These are phyloP conservation scores for Drosophila kambysellisi DNA, from an alignment of 2,888 invertebrate genomes.

Conservation along the genomic window DNA sequence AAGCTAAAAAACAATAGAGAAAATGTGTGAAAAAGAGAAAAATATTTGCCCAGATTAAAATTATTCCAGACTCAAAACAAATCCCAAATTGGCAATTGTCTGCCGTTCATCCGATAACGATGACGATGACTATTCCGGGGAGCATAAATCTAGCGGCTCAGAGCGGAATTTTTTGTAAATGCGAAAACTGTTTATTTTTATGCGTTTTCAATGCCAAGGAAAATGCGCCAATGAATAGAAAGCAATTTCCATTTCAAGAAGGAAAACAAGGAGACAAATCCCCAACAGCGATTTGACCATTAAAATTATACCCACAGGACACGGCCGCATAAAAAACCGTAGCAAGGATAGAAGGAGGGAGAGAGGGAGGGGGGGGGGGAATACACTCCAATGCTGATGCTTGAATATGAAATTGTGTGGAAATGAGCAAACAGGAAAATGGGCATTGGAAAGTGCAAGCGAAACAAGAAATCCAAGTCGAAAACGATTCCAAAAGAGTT, in stretches of 20 bases:
- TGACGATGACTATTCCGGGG: slow-evolving; percentile 15
- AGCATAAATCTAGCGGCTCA: slow-evolving; percentile 63
- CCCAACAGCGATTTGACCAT: slow-evolving; percentile 79
- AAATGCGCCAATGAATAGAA: slow-evolving; percentile 48
- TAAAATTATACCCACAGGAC: slow-evolving; percentile 85
- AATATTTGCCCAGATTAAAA: slow-evolving; percentile 8
- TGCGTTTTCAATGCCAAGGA: slow-evolving; percentile 72
- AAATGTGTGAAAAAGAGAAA: neutral
- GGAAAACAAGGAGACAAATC: slow-evolving; percentile 51
- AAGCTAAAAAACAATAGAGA: neutral
- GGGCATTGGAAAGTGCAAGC: slow-evolving; percentile 58
- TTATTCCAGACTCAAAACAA: slow-evolving; percentile 34
- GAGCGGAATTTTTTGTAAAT: slow-evolving; percentile 72
- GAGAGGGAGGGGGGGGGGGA: neutral
- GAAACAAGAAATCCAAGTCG: slow-evolving; percentile 21
- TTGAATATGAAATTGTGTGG: slow-evolving; percentile 79
- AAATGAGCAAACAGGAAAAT: slow-evolving; percentile 37
- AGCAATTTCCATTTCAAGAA: slow-evolving; percentile 74
- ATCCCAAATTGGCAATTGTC: slow-evolving; percentile 71
- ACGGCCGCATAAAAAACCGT: slow-evolving; percentile 53
- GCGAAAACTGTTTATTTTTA: slow-evolving; percentile 78
- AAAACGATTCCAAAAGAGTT: slow-evolving; percentile 68
- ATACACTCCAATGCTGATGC: slow-evolving; percentile 37
- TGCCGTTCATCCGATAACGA: neutral
- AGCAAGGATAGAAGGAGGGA: neutral